These are phyloP conservation scores for Cordylochernes scorpioides DNA, from an alignment of 2,888 invertebrate genomes.

Conservation along the genomic window DNA sequence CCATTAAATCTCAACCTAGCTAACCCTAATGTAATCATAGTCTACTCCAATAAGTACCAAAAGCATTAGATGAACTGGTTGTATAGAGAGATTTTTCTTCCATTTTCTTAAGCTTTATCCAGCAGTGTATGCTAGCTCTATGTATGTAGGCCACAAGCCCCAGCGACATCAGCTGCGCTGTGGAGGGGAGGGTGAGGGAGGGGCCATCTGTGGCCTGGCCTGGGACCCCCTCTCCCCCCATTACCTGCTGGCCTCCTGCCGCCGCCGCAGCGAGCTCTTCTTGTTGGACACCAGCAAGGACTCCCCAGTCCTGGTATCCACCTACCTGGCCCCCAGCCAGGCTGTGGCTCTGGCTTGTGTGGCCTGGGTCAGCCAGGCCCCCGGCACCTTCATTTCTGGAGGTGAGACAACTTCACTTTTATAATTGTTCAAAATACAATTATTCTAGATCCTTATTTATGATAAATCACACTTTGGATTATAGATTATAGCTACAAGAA, in stretches of 20 bases:
- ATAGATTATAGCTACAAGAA: no score
- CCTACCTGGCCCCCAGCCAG: slow-evolving; percentile 21
- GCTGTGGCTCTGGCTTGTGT: slow-evolving; percentile 21
- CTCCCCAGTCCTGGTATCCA: slow-evolving; percentile 17
- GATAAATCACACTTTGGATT: no score
- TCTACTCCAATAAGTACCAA: no score
- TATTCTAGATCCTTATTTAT: no score
- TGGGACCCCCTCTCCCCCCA: slow-evolving; percentile 25
- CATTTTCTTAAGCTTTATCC: no score
- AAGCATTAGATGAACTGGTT: no score
- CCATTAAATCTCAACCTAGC: no score
- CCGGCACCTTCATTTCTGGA: slow-evolving; percentile 25
- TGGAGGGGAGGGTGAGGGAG: slow-evolving; percentile 1
- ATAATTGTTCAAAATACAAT: not conserved
- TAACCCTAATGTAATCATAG: no score
- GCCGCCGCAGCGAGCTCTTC: slow-evolving; percentile 17
- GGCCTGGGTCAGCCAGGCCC: slow-evolving; percentile 23
- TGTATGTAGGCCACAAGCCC: slow-evolving; percentile 8
- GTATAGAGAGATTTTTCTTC: no score
- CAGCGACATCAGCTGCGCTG: slow-evolving; percentile 5
- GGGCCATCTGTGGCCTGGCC: no score
- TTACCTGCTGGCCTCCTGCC: slow-evolving; percentile 21
- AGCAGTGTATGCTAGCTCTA: no score
- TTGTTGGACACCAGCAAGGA: slow-evolving; percentile 20
- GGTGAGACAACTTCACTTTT: slow-evolving; percentile 17